Conservation (phyloP, 37 sponge, comb jelly and placozoan genomes). For the Cladorhizidae sp. region DNA sequence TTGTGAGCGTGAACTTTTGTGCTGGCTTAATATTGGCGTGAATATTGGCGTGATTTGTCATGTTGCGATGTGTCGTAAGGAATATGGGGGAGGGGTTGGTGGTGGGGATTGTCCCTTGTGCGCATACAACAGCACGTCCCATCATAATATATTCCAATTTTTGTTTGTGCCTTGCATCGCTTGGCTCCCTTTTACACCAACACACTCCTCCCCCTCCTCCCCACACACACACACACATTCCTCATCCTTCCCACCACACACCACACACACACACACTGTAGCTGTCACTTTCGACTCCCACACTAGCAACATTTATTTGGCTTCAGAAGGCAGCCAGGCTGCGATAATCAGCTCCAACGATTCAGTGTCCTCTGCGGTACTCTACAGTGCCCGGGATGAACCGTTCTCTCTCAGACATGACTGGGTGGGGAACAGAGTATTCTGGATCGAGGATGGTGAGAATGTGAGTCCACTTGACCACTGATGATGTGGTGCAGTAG, state of each 20-base stretch:
- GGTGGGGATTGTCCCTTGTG: no score
- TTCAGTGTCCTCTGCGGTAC: background rate
- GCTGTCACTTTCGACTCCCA: constrained; percentile 39
- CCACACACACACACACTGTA: background rate
- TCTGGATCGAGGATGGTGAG: constrained; percentile 51
- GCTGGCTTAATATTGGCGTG: no score
- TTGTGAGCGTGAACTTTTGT: background rate
- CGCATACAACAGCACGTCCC: no score
- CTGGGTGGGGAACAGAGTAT: constrained; percentile 43
- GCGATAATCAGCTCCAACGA: background rate
- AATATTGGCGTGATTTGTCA: no score
- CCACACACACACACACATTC: constrained; percentile 20
- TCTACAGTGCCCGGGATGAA: background rate
- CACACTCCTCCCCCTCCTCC: no score
- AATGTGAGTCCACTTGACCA: background rate
- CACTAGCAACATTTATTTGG: constrained; percentile 12
- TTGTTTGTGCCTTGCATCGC: no score
- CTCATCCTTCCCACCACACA: constrained; percentile 9
- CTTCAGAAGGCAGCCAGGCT: constrained; percentile 6
- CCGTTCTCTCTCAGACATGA: constrained; percentile 26
- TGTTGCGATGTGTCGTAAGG: no score
- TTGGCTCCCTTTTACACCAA: no score
- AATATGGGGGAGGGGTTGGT: no score
- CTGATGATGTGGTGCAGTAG: no score
- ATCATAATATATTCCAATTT: no score